Evolutionary conservation across 2,797 vertebrate species (phyloP).

Genomic region (Sarcoramphus papa): DNA sequence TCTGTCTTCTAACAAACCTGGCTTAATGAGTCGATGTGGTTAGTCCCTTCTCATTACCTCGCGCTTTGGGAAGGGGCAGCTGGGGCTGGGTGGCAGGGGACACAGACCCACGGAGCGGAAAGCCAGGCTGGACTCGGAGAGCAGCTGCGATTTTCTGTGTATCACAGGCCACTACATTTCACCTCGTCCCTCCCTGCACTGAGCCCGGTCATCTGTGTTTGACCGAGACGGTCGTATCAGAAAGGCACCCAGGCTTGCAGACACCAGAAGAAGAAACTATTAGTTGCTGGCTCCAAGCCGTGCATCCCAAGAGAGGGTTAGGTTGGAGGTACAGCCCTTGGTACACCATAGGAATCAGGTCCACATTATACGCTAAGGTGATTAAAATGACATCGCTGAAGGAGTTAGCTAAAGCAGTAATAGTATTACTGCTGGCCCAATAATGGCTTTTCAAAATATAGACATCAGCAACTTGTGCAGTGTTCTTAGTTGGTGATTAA

Average conservation of each 20-base stretch:
- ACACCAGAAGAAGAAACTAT: background rate
- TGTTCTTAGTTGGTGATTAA: conserved; percentile 11
- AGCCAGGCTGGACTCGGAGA: background rate
- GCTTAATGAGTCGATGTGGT: background rate
- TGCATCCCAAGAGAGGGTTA: background rate
- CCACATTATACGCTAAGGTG: background rate
- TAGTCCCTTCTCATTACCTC: background rate
- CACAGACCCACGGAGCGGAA: fast-evolving
- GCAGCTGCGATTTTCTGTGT: background rate
- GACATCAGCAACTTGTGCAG: background rate
- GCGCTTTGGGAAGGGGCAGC: background rate
- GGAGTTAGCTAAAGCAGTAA: background rate
- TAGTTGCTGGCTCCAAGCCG: background rate
- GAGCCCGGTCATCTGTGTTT: background rate
- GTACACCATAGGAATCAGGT: background rate
- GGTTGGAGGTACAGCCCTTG: background rate
- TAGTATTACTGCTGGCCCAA: background rate
- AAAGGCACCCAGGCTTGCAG: background rate
- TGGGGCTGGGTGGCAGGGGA: conserved; percentile 20
- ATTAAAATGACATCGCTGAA: conserved; percentile 25
- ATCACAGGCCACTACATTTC: background rate
- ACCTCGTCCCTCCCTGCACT: background rate
- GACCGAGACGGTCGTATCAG: fast-evolving
- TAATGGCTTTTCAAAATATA: background rate
- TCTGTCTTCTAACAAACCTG: background rate